These are phyloP conservation scores for Bungarus multicinctus DNA, from an alignment of 2,113 vertebrate genomes.

Conservation along the genomic window DNA sequence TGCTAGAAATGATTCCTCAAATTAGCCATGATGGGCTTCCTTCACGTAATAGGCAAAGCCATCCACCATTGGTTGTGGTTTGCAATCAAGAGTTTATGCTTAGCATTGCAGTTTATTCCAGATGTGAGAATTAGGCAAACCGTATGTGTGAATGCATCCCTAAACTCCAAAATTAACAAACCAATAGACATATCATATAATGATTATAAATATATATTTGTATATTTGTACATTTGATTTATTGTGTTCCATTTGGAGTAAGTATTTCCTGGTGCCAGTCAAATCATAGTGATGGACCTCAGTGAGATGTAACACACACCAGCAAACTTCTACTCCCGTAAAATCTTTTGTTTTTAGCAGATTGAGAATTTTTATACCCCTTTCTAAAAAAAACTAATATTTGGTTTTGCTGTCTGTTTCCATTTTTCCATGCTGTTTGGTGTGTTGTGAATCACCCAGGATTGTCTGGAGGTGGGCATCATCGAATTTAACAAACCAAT, in stretches of 20 bases:
- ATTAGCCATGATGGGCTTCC: not conserved
- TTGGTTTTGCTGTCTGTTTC: not conserved
- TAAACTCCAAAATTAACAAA: not conserved
- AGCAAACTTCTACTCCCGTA: no score
- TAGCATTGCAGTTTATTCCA: not conserved
- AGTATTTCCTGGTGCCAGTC: not conserved
- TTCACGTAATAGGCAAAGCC: not conserved
- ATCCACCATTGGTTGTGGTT: not conserved
- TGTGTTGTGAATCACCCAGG: not conserved
- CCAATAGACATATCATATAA: not conserved
- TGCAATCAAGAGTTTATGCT: not conserved
- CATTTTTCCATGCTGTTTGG: not conserved
- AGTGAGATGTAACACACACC: not conserved
- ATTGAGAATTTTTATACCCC: not conserved
- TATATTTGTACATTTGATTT: not conserved
- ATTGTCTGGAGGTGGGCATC: not conserved
- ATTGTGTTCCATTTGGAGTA: not conserved
- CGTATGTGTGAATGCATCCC: not conserved
- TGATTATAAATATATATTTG: not conserved
- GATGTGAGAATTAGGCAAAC: not conserved
- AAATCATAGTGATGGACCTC: not conserved
- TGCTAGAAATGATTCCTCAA: not conserved
- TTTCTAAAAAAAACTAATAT: not conserved
- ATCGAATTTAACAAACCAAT: not conserved
- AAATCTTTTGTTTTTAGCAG: not conserved